Evolutionary conservation across 2,113 vertebrate genomes (phyloP).

Genomic region (Malaclemys terrapin): DNA sequence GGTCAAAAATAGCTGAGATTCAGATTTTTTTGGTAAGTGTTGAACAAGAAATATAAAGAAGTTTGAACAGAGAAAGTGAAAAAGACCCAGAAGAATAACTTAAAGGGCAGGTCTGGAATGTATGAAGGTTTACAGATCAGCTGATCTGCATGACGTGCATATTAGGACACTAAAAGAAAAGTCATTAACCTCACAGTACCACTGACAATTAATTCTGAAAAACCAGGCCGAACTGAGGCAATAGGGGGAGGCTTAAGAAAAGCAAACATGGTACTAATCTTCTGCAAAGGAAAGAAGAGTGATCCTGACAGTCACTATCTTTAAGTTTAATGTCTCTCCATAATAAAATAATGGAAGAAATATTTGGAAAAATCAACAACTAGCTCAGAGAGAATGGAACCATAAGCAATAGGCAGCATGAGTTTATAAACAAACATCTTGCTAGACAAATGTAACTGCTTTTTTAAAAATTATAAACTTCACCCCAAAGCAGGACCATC

Average conservation of each 20-base stretch:
- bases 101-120: not conserved
- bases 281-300: not conserved
- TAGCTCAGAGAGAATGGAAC: not conserved
- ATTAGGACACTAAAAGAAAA: not conserved
- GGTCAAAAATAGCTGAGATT: slow-evolving; percentile 1
- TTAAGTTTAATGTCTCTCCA: not conserved
- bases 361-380: slow-evolving; percentile 15
- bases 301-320: not conserved
- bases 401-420: not conserved
- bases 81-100: not conserved
- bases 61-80: not conserved
- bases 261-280: not conserved
- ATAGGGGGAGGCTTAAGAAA: not conserved
- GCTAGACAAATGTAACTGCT: not conserved
- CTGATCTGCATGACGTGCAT: not conserved
- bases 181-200: not conserved
- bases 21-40: not conserved
- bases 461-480: not conserved
- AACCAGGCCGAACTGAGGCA: not conserved
- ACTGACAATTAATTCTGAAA: slow-evolving; percentile 2
- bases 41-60: not conserved
- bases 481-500: not conserved
- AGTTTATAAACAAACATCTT: not conserved
- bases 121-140: not conserved
- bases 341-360: not conserved